Conservation (phyloP, 2,888 invertebrate species). For the Brachypterus glaber region DNA sequence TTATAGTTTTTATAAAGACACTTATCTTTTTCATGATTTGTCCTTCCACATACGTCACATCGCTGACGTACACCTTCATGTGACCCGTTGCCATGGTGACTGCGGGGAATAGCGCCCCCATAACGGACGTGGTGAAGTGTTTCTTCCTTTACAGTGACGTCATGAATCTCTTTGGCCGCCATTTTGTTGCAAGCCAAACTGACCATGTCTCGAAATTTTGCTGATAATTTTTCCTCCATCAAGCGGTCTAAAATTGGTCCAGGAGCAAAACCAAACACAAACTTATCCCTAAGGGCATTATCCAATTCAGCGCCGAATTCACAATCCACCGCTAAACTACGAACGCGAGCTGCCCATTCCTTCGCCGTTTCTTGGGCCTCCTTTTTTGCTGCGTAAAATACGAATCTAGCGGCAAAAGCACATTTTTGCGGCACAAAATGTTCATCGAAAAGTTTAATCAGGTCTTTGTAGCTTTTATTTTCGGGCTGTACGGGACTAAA, state of each 20-base stretch:
- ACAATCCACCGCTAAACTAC: conserved; percentile 19
- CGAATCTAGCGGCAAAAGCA: conserved; percentile 17
- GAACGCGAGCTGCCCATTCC: conserved; percentile 21
- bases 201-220: conserved; percentile 9
- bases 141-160: conserved; percentile 5
- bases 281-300: conserved; percentile 17
- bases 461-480: conserved; percentile 12
- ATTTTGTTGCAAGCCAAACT: conserved; percentile 10
- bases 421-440: conserved; percentile 15
- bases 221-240: conserved; percentile 14
- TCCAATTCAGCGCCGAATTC: conserved; percentile 19
- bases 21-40: conserved; percentile 12
- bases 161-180: conserved; percentile 9
- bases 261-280: conserved; percentile 19
- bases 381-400: conserved; percentile 20
- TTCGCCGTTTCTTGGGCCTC: conserved; percentile 15
- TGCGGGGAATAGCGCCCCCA: neutral
- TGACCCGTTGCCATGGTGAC: neutral
- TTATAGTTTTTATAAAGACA: conserved; percentile 13
- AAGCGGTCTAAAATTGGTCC: conserved; percentile 15
- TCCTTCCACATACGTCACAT: conserved; percentile 6
- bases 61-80: conserved; percentile 1
- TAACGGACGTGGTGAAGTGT: neutral
- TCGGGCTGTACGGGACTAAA: conserved; percentile 18
- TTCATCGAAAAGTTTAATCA: conserved; percentile 17